Evolutionary conservation across 2,797 vertebrate species (phyloP), one percentile per base, ranked within the genome.

Genomic region (Cygnus olor): DNA sequence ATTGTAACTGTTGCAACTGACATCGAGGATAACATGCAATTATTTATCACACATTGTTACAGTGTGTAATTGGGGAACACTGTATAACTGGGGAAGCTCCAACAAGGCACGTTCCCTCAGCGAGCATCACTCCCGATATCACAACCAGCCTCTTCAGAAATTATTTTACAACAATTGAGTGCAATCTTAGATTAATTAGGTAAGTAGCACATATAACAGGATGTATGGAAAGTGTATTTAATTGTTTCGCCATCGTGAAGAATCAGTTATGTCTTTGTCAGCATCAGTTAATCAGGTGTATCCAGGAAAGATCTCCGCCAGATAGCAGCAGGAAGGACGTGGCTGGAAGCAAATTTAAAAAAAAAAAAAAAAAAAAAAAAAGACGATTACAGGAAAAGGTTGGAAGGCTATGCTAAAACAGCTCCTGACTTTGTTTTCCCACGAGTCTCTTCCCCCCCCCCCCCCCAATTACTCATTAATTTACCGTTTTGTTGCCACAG

Each of bases 21-120:
- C 1, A 2, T n/a, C n/a, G 9, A 1, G 0, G 0, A 0, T 14
- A 38, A 56, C 3, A 28, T n/a, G 28, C 27, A 61, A 45, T 53
- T 34, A 49, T 19, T 61, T 79, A 27, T 8, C 5, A 1, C 15
- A 34, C 10, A 2, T 7, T n/a, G 18, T 24, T 80, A 53, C 22
- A 36, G 45, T 22, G 10, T 27, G 30, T 22, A 81, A 53, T 7
- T 51, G 54, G 32, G 38, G 34, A 25, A 24, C 3, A 21, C 3
- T 34, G 38, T 7, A 27, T 11, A n/a, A 68, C 3, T 16, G 16
- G 20, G 44, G 91, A 70, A 58, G 13, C 21, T 34, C 5, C n/a
- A 24, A 0, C 6, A 32, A 6, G 42, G 13, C 49, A 25, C 2
- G 14, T 28, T 90, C 19, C 49, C n/a, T 73, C 14, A 1, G 32